Base-by-base conservation (phyloP, 2,113 vertebrate species). In the Silurus meridionalis region DNA sequence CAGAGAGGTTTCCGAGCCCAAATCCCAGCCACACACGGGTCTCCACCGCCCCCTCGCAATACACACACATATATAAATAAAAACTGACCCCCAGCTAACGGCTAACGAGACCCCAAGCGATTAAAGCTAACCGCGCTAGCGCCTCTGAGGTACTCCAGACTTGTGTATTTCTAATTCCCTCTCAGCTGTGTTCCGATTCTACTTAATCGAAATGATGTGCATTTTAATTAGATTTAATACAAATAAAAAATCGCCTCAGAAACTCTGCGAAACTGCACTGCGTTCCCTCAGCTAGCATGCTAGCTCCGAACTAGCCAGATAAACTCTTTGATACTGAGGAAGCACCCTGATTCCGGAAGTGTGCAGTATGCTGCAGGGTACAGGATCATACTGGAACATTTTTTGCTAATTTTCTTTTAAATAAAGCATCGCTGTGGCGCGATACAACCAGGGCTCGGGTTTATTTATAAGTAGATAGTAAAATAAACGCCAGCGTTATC, bases 401-500 rank as follows among this genome's bases (percentile, higher is more conserved):
- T 58, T 37, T 79, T 58, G 83, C 61, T 71, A 64, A 67, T n/a
- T 83, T 37, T 37, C 37, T 37, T 37, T 37, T 79, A 17, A 60
- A 75, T 5, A 60, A 83, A 37, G 86, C 63, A 60, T 84, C 77
- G 25, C 57, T 60, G 72, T 55, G 48, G 25, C 60, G 37, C 50
- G 69, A 87, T 7, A 58, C 71, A 83, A 28, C 83, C 90, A 92
- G 83, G 84, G 50, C 90, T 86, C 58, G 28, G 10, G 60, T 1
- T 23, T 5, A 2, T 66, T 66, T 66, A 4, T 25, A 92, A 93
- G 93, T 91, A 94, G 90, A 95, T 93, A 91, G 91, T 88, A 93
- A 94, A 94, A 96, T 93, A 96, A 95, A 95, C 94, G 93, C 91
- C 92, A 93, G 95, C 91, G 93, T 95, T 95, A 94, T 93, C 94